phyloP scores from a whole-genome alignment of 2,888 invertebrate genomes.

The Macrostomum cliftonense region DNA sequence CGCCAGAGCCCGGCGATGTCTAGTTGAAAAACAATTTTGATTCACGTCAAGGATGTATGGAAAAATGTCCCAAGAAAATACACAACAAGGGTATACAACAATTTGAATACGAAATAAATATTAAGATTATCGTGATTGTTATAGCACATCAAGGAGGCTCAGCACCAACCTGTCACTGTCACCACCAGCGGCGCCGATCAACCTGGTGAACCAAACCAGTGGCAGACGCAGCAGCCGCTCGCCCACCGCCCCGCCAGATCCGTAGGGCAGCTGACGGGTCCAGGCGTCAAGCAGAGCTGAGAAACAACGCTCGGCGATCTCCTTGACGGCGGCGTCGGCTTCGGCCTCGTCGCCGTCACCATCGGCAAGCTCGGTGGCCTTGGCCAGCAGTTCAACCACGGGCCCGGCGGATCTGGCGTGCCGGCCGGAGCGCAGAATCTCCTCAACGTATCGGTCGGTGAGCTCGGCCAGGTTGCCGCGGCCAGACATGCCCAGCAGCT shows the following conservation, averaged over 20 bases:
- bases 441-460: slow-evolving; percentile 4
- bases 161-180: slow-evolving; percentile 3
- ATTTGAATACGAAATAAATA: too few relatives aligned
- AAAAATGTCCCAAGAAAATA: too few relatives aligned
- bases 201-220: slow-evolving; percentile 2
- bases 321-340: too few relatives aligned
- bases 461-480: slow-evolving; percentile 4
- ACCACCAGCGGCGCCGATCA: not conserved
- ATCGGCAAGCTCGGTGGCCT: not conserved
- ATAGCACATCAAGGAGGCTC: too few relatives aligned
- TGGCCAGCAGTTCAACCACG: slow-evolving; percentile 4
- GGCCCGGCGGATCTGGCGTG: slow-evolving; percentile 3
- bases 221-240: slow-evolving; percentile 2
- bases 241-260: not conserved
- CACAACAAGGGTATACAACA: too few relatives aligned
- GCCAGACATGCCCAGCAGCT: slow-evolving; percentile 4
- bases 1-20: not conserved
- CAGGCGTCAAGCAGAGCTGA: slow-evolving; percentile 4
- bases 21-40: too few relatives aligned
- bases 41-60: too few relatives aligned
- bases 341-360: not conserved
- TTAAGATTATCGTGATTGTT: too few relatives aligned
- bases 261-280: slow-evolving; percentile 1
- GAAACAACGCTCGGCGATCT: slow-evolving; percentile 1
- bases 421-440: slow-evolving; percentile 6